Base-by-base conservation (phyloP, 1,140 invertebrate species). In the Drosophila asahinai region DNA sequence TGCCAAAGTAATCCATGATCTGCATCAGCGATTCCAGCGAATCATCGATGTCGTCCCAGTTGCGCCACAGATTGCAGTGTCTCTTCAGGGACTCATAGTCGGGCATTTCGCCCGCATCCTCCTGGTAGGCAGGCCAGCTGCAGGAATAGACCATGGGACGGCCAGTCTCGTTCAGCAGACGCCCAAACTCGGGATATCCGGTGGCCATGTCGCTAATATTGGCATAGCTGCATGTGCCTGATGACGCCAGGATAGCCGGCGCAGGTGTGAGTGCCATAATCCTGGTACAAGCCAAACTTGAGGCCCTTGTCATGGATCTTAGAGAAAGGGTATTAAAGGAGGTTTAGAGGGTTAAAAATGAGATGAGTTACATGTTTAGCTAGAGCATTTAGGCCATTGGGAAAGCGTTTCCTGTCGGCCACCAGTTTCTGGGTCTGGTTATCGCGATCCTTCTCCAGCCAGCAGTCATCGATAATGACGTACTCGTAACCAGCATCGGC, bases 391-490 rank as follows among this genome's bases (percentile, higher is more conserved):
- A 98, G 97, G 19, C 97, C 97, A 91, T 93, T 96, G 1, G 97
- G 97, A 93, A 98, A 98, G 66, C 97, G 93, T 43, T 94, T 87
- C 22, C 94, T 94, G 93, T 98, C 96, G 1, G 97, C 93, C 66
- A 96, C 95, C 19, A 98, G 93, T 77, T 94, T 94, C 14, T 96
- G 95, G 22, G 95, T 91, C 22, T 86, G 86, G 42, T 87, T 90
- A 77, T 96, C 96, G 43, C 97, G 93, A 55, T 95, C 86, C 70
- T 95, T 95, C 48, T 96, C 95, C 71, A 96, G 89, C 97, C 97
- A 98, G 92, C 97, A 98, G 93, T 98, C 97, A 91, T 98, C 97
- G 60, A 98, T 96, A 64, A 96, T 97, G 2, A 98, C 94, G 83
- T 97, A 97, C 80, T 97, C 95, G 92, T 98, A 98, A 2, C 97